A percentile compares a stretch with the other conserved stretches of the same genome.
Evolutionary conservation across 2,888 invertebrate genomes (phyloP).

Genomic region (Drosophila bunnanda): DNA sequence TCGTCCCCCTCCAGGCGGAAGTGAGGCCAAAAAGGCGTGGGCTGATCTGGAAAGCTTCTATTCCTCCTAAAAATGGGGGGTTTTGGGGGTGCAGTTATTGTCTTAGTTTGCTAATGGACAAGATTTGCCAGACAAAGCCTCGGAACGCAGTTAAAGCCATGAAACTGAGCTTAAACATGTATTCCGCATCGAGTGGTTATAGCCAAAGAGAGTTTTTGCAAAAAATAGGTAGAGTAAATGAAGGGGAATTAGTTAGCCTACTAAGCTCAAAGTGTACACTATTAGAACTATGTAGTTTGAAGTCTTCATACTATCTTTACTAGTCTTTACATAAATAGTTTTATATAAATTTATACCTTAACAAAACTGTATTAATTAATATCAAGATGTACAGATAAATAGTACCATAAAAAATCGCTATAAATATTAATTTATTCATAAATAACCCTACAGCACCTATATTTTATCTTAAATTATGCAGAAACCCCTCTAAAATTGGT

Average conservation of each 20-base stretch:
- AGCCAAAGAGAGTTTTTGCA: not conserved
- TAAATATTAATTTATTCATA: not conserved
- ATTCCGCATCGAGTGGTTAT: not conserved
- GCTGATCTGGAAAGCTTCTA: slow-evolving; percentile 14
- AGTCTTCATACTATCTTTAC: no score
- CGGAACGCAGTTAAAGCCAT: slow-evolving; percentile 23
- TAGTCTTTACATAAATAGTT: not conserved
- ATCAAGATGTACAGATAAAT: not conserved
- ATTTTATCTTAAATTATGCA: not conserved
- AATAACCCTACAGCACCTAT: not conserved
- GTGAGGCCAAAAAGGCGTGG: slow-evolving; percentile 28
- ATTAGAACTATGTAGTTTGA: not conserved
- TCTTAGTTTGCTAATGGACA: slow-evolving; percentile 44
- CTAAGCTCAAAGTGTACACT: not conserved
- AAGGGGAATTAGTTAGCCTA: not conserved
- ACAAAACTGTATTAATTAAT: not conserved
- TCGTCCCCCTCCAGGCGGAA: slow-evolving; percentile 43
- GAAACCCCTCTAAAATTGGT: not conserved
- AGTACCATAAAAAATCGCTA: not conserved
- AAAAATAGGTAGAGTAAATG: not conserved
- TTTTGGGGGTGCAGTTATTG: slow-evolving; percentile 28
- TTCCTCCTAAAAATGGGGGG: not conserved
- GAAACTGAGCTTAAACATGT: slow-evolving; percentile 24
- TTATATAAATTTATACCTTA: not conserved
- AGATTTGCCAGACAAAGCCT: slow-evolving; percentile 34